Evolutionary conservation across 2,888 invertebrate genomes (phyloP).

Genomic region (Phalera bucephala): DNA sequence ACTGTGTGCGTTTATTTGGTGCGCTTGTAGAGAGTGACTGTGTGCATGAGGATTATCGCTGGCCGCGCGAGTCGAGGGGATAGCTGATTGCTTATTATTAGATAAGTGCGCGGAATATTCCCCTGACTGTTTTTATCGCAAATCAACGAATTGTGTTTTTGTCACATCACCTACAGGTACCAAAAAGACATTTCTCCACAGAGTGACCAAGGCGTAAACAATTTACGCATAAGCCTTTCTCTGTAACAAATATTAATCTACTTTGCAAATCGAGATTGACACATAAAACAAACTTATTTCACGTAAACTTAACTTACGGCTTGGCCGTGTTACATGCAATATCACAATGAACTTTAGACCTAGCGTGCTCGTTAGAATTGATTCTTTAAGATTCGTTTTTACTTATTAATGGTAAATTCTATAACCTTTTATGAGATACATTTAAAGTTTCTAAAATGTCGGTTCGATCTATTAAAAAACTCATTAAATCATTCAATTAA

Average conservation of each 20-base stretch:
- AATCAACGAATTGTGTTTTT: conserved; percentile 1
- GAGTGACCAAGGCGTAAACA: background rate
- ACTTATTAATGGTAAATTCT: background rate
- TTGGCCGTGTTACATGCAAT: background rate
- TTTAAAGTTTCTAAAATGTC: background rate
- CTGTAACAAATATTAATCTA: background rate
- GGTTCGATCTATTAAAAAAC: background rate
- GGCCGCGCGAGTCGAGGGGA: too few relatives aligned
- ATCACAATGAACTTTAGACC: background rate
- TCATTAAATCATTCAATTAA: background rate
- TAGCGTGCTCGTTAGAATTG: background rate
- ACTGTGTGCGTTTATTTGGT: background rate
- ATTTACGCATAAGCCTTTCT: background rate
- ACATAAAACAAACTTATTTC: background rate
- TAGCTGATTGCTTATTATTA: background rate
- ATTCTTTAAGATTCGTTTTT: background rate
- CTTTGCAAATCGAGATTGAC: background rate
- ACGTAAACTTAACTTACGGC: background rate
- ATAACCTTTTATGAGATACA: background rate
- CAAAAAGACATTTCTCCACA: background rate
- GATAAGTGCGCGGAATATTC: background rate
- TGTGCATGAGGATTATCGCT: too few relatives aligned
- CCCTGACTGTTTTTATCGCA: background rate
- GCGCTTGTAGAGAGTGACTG: background rate
- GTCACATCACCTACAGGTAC: conserved; percentile 1